phyloP scores from a whole-genome alignment of 2,113 vertebrate genomes.

The Halichoeres trimaculatus region DNA sequence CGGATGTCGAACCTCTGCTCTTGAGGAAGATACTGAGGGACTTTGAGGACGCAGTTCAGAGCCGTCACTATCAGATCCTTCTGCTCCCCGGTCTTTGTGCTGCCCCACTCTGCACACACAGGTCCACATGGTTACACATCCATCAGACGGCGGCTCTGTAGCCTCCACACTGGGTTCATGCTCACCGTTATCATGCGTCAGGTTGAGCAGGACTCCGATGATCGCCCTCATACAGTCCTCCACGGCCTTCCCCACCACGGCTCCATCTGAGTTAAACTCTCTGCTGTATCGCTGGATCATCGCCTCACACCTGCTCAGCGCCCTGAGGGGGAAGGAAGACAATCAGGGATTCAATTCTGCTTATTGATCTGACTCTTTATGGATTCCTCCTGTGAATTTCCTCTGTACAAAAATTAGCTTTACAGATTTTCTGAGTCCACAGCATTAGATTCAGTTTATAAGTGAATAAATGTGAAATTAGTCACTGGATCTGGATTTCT shows the following conservation, averaged over 20 bases:
- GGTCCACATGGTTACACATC: too few species aligned
- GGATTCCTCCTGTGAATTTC: too few species aligned
- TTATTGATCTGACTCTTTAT: too few species aligned
- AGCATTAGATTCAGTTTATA: too few species aligned
- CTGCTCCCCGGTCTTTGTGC: slow-evolving; percentile 98
- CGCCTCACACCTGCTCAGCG: slow-evolving; percentile 92
- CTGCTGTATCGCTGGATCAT: slow-evolving; percentile 94
- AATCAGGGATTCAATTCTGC: slow-evolving; percentile 5
- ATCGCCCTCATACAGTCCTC: slow-evolving; percentile 98
- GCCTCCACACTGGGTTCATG: background rate
- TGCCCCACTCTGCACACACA: slow-evolving; percentile 92
- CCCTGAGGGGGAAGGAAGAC: slow-evolving; percentile 80
- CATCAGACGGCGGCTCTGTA: too few species aligned
- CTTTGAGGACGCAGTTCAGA: slow-evolving; percentile 94
- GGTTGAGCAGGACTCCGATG: slow-evolving; percentile 96
- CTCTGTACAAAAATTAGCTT: too few species aligned
- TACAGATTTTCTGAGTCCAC: too few species aligned
- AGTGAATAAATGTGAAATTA: too few species aligned
- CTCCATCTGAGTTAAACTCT: slow-evolving; percentile 86
- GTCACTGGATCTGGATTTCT: too few species aligned
- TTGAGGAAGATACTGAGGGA: slow-evolving; percentile 96
- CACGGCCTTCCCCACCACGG: slow-evolving; percentile 93
- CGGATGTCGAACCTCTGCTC: slow-evolving; percentile 98
- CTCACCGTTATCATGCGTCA: slow-evolving; percentile 96
- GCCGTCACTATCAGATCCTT: slow-evolving; percentile 92